Percentiles rank a stretch among this genome's conserved stretches.
phyloP scores from a whole-genome alignment of 92 coral and sea anemone species.

The Porites rus region DNA sequence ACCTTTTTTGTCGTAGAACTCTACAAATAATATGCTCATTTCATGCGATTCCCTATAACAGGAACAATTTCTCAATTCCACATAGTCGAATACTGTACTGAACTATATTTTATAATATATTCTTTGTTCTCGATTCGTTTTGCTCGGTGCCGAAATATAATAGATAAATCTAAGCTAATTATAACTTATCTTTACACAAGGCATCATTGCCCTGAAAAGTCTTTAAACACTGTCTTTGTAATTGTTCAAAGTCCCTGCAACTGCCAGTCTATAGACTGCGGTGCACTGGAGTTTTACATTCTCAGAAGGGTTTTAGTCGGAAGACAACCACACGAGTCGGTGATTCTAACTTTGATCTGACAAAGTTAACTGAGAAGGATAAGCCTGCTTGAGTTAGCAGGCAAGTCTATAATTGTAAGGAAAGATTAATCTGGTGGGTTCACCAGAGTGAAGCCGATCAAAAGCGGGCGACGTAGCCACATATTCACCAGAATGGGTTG shows the following conservation, averaged over 20 bases:
- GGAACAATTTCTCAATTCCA: slow-evolving; percentile 37
- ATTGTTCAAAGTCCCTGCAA: slow-evolving; percentile 19
- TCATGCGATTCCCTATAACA: slow-evolving; percentile 35
- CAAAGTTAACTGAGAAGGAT: background rate
- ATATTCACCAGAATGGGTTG: slow-evolving; percentile 33
- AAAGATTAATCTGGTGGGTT: slow-evolving; percentile 33
- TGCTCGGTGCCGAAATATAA: slow-evolving; percentile 17
- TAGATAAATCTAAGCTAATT: slow-evolving; percentile 27
- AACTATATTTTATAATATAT: slow-evolving; percentile 30
- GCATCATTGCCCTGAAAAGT: background rate
- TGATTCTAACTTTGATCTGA: background rate
- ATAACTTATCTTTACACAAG: background rate
- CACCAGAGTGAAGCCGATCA: slow-evolving; percentile 32
- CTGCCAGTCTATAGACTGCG: background rate
- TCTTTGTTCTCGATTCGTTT: slow-evolving; percentile 17
- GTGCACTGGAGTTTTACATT: background rate
- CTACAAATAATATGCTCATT: slow-evolving; percentile 11
- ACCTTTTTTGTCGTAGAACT: background rate
- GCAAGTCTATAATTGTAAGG: slow-evolving; percentile 52
- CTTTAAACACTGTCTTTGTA: slow-evolving; percentile 15
- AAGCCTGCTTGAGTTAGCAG: slow-evolving; percentile 29
- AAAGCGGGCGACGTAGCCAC: slow-evolving; percentile 20
- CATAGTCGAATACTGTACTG: slow-evolving; percentile 38
- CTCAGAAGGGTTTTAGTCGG: background rate
- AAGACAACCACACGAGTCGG: background rate